phyloP scores from a whole-genome alignment of 1,140 invertebrate genomes.

The Trachymyrmex cornetzi region DNA sequence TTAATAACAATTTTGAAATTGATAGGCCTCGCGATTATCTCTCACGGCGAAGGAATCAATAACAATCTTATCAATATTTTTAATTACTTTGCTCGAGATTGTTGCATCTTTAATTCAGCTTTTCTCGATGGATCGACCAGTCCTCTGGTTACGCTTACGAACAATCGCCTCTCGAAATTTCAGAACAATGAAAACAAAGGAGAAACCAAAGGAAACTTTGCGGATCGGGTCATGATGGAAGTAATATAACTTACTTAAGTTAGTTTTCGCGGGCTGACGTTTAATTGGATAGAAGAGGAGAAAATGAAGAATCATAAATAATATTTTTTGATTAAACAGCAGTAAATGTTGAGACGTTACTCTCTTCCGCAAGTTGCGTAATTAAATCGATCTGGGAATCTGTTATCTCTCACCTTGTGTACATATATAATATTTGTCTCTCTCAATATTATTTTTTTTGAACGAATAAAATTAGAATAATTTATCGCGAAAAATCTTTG shows the following conservation, averaged over 20 bases:
- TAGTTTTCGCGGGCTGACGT: slow-evolving; percentile 40
- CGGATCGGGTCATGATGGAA: background rate
- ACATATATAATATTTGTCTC: background rate
- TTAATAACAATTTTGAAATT: background rate
- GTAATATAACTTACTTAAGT: slow-evolving; percentile 68
- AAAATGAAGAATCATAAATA: slow-evolving; percentile 48
- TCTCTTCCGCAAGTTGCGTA: background rate
- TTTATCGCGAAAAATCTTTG: background rate
- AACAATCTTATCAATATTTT: background rate
- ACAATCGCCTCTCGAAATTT: background rate
- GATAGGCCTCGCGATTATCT: background rate
- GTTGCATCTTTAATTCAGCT: background rate
- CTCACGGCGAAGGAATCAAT: background rate
- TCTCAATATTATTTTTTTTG: background rate
- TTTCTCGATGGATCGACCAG: background rate
- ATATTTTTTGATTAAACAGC: slow-evolving; percentile 49
- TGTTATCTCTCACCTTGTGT: background rate
- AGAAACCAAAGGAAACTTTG: slow-evolving; percentile 36
- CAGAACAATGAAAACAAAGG: slow-evolving; percentile 1
- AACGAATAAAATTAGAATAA: background rate
- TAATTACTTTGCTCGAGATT: slow-evolving; percentile 8
- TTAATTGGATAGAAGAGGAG: background rate
- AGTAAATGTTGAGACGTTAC: background rate
- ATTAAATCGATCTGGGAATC: background rate
- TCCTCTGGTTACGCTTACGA: background rate